Evolutionary conservation across 1,140 invertebrate genomes (phyloP), one percentile per base, ranked within the genome.

Genomic region (Zaprionus ghesquierei): DNA sequence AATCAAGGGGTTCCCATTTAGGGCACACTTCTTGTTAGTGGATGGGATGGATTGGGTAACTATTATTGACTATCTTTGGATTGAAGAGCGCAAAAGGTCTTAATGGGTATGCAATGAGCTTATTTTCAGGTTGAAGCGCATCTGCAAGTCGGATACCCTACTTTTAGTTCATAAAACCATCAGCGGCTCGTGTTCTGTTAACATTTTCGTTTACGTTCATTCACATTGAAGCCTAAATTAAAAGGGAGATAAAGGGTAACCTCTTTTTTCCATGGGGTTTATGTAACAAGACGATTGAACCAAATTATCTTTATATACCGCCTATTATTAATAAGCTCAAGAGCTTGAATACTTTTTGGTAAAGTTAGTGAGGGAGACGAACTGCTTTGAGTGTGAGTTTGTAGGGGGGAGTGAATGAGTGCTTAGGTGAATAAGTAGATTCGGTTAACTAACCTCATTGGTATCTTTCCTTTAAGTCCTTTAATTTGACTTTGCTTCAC

Each of bases 291-390:
- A 5, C 18, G 18, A 29, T 35, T 1, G 33, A 33, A 55, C 51
- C 15, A 46, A 31, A 22, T 64, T 55, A 27, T 27, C 35, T 35
- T 54, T 41, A 8, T 56, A 12, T 13, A 70, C 31, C 53, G 33
- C 51, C 25, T 29, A 50, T 35, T 63, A 58, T n/a, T 65, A 65
- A 70, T 70, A 65, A 65, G 53, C 68, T 64, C 0, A 41, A 15
- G 35, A 15, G 35, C 35, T 29, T 51, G 25, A 31, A 64, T 33
- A 56, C 50, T 49, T 29, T 56, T 12, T 12, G 50, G 18, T 29
- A 35, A 60, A 51, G 38, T n/a, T 9, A 54, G 10, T 2, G 12
- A 12, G 10, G 9, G 15, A 31, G 18, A 29, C 3, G 15, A 8
- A 4, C 22, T 18, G 20, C n/a, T n/a, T n/a, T 51, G n/a, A 12